phyloP scores from a whole-genome alignment of 2,888 invertebrate genomes.

The Ophion ellenae region DNA sequence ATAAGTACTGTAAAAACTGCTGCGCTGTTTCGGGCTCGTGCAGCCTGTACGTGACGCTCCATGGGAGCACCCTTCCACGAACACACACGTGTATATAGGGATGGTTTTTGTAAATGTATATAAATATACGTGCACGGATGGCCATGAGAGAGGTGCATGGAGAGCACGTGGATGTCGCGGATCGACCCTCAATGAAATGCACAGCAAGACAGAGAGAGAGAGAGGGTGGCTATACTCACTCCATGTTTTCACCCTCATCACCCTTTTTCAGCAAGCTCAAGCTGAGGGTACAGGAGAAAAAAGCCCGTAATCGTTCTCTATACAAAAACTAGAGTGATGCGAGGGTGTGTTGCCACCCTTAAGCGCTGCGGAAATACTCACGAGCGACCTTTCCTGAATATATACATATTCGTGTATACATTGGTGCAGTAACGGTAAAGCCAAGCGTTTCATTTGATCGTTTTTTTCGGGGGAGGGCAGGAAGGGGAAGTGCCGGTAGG shows the following conservation, averaged over 20 bases:
- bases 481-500: conserved; percentile 42
- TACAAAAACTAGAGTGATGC: conserved; percentile 35
- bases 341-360: conserved; percentile 45
- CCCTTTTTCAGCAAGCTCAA: conserved; percentile 56
- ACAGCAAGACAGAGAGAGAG: conserved; percentile 44
- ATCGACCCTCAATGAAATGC: conserved; percentile 61
- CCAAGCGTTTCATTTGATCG: conserved; percentile 51
- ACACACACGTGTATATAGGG: conserved; percentile 20
- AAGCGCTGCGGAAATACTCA: conserved; percentile 44
- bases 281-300: conserved; percentile 38
- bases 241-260: conserved; percentile 63
- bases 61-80: conserved; percentile 31
- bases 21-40: conserved; percentile 62
- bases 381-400: conserved; percentile 39
- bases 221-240: conserved; percentile 60
- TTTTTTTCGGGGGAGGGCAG: conserved; percentile 30
- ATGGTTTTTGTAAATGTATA: conserved; percentile 19
- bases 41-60: conserved; percentile 61
- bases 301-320: conserved; percentile 58
- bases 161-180: conserved; percentile 59
- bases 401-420: conserved; percentile 30
- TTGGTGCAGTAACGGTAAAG: conserved; percentile 27
- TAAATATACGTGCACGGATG: conserved; percentile 24
- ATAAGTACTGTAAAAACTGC: conserved; percentile 68
- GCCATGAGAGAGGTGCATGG: conserved; percentile 25